Conservation (phyloP, 2,888 invertebrate genomes). For the Protula sp. region DNA sequence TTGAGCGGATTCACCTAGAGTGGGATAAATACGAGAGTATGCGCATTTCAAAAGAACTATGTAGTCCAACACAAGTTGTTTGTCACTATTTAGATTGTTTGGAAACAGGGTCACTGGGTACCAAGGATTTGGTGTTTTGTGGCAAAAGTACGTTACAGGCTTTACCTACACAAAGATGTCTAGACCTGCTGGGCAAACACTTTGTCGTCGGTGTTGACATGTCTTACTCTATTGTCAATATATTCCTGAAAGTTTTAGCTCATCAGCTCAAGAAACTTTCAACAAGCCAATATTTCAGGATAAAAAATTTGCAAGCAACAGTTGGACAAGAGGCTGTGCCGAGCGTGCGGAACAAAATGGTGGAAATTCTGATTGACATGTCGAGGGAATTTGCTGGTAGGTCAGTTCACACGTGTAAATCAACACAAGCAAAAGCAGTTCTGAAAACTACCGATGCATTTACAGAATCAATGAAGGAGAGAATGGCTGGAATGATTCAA, state of each 20-base stretch:
- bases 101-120: background rate
- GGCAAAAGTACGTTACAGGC: background rate
- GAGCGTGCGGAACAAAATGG: background rate
- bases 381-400: background rate
- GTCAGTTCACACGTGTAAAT: background rate
- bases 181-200: background rate
- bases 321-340: background rate
- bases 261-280: slow-evolving; percentile 34
- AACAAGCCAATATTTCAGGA: slow-evolving; percentile 26
- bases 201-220: slow-evolving; percentile 11
- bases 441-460: background rate
- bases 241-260: slow-evolving; percentile 28
- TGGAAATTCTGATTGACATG: background rate
- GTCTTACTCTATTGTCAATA: slow-evolving; percentile 24
- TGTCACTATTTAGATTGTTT: background rate
- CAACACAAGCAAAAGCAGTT: background rate
- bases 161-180: background rate
- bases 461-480: background rate
- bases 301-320: slow-evolving; percentile 12
- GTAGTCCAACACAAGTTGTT: background rate
- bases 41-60: background rate
- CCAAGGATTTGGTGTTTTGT: background rate
- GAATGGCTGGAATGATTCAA: slow-evolving; percentile 6
- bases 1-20: background rate
- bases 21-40: background rate